These are phyloP conservation scores for Bovichtus variegatus DNA, from an alignment of 2,797 vertebrate genomes.

Conservation along the genomic window DNA sequence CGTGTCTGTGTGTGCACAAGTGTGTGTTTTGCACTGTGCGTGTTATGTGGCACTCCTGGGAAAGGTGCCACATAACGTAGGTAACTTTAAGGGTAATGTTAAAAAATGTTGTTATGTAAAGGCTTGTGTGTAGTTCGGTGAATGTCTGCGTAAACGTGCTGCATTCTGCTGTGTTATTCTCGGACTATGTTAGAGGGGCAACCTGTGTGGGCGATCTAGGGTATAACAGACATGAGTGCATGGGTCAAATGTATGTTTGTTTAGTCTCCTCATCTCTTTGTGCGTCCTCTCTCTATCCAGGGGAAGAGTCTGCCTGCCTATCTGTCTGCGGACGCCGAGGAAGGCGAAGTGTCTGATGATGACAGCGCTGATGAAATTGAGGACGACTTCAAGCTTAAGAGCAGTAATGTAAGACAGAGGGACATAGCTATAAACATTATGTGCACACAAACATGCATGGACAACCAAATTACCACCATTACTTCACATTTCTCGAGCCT, in stretches of 20 bases:
- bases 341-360: slow-evolving; percentile 98
- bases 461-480: not conserved
- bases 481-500: not conserved
- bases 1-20: slow-evolving; percentile 23
- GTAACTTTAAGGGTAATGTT: slow-evolving; percentile 1
- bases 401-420: slow-evolving; percentile 88
- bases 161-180: slow-evolving; percentile 30
- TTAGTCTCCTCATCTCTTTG: not conserved
- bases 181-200: slow-evolving; percentile 10
- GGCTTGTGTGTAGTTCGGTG: not conserved
- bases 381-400: slow-evolving; percentile 96
- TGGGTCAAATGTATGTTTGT: slow-evolving; percentile 8
- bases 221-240: slow-evolving; percentile 3
- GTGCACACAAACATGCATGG: not conserved
- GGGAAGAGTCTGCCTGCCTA: slow-evolving; percentile 94
- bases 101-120: too few species aligned
- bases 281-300: slow-evolving; percentile 73
- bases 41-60: slow-evolving; percentile 14
- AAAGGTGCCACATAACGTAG: slow-evolving; percentile 16
- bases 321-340: slow-evolving; percentile 94
- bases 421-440: not conserved
- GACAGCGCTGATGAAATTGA: slow-evolving; percentile 99
- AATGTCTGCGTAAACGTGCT: slow-evolving; percentile 22
- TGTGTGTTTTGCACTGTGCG: slow-evolving; percentile 35
- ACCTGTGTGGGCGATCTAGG: slow-evolving; percentile 29